Evolutionary conservation across 2,113 vertebrate species (phyloP).

Genomic region (Baryphthengus martii): DNA sequence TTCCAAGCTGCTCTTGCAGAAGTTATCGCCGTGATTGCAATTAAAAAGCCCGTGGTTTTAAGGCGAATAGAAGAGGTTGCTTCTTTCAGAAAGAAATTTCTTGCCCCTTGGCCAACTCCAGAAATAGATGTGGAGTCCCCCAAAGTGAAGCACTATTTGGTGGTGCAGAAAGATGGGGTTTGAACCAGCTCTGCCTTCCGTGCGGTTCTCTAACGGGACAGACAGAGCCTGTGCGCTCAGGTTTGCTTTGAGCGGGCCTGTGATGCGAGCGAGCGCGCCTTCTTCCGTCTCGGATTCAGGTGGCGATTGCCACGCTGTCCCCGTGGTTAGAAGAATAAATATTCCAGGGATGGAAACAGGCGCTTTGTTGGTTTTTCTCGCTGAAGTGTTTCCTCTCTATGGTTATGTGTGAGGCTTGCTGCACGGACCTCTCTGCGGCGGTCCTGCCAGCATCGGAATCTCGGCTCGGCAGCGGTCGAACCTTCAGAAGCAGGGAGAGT

Average conservation of each 20-base stretch:
- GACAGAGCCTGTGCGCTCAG: accelerated
- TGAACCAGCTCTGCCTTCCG: neutral
- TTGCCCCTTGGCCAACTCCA: neutral
- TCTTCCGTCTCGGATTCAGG: neutral
- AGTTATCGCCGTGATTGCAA: neutral
- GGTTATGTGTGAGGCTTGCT: neutral
- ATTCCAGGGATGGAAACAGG: neutral
- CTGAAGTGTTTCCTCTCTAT: neutral
- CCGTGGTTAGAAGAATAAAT: too few relatives aligned
- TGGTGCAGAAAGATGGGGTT: neutral
- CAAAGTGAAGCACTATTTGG: neutral
- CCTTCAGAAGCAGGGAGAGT: neutral
- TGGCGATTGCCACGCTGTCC: accelerated
- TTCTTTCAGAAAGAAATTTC: neutral
- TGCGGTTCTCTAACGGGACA: neutral
- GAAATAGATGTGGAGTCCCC: neutral
- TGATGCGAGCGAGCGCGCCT: neutral
- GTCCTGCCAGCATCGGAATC: neutral
- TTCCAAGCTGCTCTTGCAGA: neutral
- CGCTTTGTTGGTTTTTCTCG: neutral
- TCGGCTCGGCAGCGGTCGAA: neutral
- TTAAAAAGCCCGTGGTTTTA: neutral
- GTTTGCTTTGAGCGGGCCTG: neutral
- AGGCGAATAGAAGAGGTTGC: neutral
- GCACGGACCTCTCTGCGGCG: neutral